Evolutionary conservation across 2,797 vertebrate species (phyloP).

Genomic region (Gadopsis marmoratus): DNA sequence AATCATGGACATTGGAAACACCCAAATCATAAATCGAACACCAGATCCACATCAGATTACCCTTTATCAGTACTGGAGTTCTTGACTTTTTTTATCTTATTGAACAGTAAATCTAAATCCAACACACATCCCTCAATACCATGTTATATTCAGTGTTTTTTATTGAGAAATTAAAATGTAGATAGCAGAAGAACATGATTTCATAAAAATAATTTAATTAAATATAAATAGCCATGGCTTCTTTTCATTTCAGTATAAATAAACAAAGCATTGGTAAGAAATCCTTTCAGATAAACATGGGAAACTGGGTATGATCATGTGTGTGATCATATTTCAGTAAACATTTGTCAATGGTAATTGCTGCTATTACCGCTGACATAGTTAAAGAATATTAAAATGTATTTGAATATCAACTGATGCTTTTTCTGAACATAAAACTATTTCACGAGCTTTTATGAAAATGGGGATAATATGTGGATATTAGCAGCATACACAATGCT

Average conservation of each 20-base stretch:
- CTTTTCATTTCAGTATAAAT: slow-evolving; percentile 30
- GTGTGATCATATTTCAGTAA: slow-evolving; percentile 1
- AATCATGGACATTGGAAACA: neutral
- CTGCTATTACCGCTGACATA: neutral
- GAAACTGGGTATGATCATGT: neutral
- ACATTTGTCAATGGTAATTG: neutral
- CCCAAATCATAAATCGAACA: neutral
- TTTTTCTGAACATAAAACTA: neutral
- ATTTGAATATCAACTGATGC: neutral
- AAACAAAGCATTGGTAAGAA: neutral
- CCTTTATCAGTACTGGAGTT: neutral
- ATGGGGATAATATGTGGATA: neutral
- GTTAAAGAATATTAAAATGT: slow-evolving; percentile 2
- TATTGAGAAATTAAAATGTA: slow-evolving; percentile 1
- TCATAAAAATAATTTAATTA: slow-evolving; percentile 48
- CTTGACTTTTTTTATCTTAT: neutral
- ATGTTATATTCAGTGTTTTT: neutral
- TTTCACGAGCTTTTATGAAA: slow-evolving; percentile 10
- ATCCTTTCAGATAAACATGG: slow-evolving; percentile 4
- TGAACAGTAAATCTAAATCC: neutral
- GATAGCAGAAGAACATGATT: neutral
- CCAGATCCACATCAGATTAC: neutral
- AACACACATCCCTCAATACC: neutral
- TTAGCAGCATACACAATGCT: neutral
- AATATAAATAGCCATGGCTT: slow-evolving; percentile 34